Conservation (phyloP, 2,113 vertebrate genomes). For the Bos taurus region DNA sequence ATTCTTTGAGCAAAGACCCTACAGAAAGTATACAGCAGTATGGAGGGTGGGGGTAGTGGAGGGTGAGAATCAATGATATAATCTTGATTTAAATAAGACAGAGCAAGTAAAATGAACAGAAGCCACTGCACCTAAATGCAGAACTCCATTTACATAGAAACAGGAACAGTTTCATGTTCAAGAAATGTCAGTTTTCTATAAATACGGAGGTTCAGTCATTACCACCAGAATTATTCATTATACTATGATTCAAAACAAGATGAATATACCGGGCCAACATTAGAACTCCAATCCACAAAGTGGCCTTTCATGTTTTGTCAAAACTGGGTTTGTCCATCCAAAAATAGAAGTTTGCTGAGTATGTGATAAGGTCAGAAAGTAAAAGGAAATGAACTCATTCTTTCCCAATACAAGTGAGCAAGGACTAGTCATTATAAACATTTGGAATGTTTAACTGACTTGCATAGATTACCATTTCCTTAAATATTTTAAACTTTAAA, state of each 20-base stretch:
- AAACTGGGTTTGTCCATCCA: conserved; percentile 9
- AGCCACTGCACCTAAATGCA: conserved; percentile 64
- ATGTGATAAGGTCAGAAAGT: conserved; percentile 9
- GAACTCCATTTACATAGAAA: conserved; percentile 62
- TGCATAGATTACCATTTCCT: neutral
- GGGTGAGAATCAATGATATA: conserved; percentile 9
- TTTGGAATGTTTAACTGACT: neutral
- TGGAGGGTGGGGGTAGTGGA: neutral
- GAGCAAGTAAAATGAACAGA: conserved; percentile 72
- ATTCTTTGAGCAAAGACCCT: neutral
- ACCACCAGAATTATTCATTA: conserved; percentile 70
- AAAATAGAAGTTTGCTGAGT: conserved; percentile 38
- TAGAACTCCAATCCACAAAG: conserved; percentile 34
- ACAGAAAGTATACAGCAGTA: neutral
- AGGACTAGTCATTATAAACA: neutral
- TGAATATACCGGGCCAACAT: conserved; percentile 45
- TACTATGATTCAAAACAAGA: conserved; percentile 65
- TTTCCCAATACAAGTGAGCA: neutral
- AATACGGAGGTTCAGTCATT: conserved; percentile 71
- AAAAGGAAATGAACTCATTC: neutral
- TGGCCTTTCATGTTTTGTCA: conserved; percentile 50
- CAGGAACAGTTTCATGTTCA: conserved; percentile 61
- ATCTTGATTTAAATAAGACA: conserved; percentile 51
- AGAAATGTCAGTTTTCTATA: conserved; percentile 77
- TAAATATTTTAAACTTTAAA: neutral